Conservation (phyloP, 2,113 vertebrate species). For the Crotalus helleri region DNA sequence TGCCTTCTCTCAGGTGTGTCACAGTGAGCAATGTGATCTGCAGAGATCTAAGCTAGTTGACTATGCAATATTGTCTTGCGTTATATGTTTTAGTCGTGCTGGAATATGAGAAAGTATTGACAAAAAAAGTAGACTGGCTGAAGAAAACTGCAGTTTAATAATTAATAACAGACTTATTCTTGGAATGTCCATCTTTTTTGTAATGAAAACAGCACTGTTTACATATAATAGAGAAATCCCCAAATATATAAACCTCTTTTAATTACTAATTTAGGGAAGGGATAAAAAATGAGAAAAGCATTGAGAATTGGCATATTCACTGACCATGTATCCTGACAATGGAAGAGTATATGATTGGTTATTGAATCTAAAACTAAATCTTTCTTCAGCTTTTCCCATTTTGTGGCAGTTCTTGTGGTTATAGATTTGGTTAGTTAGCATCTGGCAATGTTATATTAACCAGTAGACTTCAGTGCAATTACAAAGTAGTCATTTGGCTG, state of each 20-base stretch:
- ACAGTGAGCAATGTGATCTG: not conserved
- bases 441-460: not conserved
- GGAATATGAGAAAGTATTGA: not conserved
- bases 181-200: not conserved
- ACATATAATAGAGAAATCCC: not conserved
- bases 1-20: not conserved
- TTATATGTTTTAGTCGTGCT: not conserved
- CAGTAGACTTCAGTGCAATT: not conserved
- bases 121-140: not conserved
- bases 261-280: not conserved
- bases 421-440: not conserved
- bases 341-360: not conserved
- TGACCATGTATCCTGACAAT: not conserved
- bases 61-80: not conserved
- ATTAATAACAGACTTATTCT: not conserved
- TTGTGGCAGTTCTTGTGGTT: not conserved
- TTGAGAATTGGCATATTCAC: not conserved
- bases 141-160: not conserved
- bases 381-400: not conserved
- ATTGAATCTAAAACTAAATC: not conserved
- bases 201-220: not conserved
- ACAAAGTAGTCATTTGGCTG: not conserved
- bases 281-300: not conserved
- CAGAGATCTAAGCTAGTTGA: not conserved
- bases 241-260: not conserved